Base-by-base conservation (phyloP, 2,888 invertebrate genomes). In the Oligia latruncula region DNA sequence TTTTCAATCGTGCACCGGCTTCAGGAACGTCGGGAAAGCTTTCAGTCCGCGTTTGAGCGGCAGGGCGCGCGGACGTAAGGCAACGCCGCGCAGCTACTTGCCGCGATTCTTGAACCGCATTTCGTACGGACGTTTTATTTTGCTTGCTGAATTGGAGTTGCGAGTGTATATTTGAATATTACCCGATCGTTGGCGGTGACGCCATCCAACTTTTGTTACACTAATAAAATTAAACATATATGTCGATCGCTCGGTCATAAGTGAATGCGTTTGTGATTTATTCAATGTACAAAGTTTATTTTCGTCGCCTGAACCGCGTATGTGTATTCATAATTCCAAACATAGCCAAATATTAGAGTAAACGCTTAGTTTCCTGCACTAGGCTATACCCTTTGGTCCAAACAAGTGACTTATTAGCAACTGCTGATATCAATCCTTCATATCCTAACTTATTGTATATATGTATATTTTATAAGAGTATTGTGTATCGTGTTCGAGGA, bases 21-120 rank as follows among this genome's bases (percentile, higher is more conserved):
- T 91, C 91, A 91, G 91, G 92, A 94, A 93, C 92, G 92, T 92
- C 90, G 86, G 86, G 89, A 90, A 91, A 91, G 91, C 91, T 90
- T 95, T 95, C 94, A 96, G 96, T 96, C 95, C 96, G 96, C 96
- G 95, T 90, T 92, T 88, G 92, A 91, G 95, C 96, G 96, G 95
- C 95, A 90, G 90, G 93, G 92, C 92, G 93, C 87, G 92, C 92
- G 95, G 95, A 92, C 89, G 95, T 93, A 87, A 90, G 84, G 82
- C 88, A 83, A 87, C 81, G 91, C 92, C 93, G 93, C 91, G 89
- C 87, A 80, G 79, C 84, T 91, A 86, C 85, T 91, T 92, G 92
- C 91, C 94, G 92, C 93, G 92, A 88, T 90, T 91, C 90, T 90
- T 90, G 89, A 89, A 90, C 87, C 81, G 85, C 82, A 90, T 88